Evolutionary conservation across 2,113 vertebrate genomes (phyloP), one percentile per base, ranked within the genome.

Genomic region (Callithrix jacchus): DNA sequence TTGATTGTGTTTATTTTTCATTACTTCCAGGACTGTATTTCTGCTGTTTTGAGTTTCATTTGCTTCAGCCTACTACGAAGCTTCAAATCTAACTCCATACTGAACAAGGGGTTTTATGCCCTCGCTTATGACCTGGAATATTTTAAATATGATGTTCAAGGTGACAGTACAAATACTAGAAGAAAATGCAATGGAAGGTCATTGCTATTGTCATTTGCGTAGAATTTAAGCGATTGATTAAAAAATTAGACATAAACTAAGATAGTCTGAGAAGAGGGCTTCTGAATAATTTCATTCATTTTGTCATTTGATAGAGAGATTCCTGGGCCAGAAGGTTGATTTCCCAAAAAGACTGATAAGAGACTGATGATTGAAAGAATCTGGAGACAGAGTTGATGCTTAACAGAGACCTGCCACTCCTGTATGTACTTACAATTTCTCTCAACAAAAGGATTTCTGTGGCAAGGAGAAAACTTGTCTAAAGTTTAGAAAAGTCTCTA

Each of bases 391-490:
- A 98, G 96, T 95, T 91, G 89, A 91, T 94, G 88, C 92, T 98
- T 98, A 97, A 97, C 17, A 83, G 89, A 97, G 96, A 93, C 89
- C 98, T 97, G 93, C 96, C 96, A 89, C 95, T 98, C 97, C 97
- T 97, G 93, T 93, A 89, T 96, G 97, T 98, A 93, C 94, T 97
- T 96, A 97, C 95, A 97, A 71, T 97, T 95, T 98, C 84, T 96
- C 93, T 87, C 93, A 97, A 98, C 98, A 98, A 98, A 98, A 98
- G 96, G 95, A 91, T 97, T 98, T 98, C 98, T 98, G 95, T 95
- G 95, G 97, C 97, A 97, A 98, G 96, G 96, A 97, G 95, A 85
- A 95, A 97, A 98, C 98, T 98, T 98, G 95, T 96, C 91, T 97
- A 96, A 98, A 98, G 97, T 98, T 98, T 95, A 98, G 97, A 97